Evolutionary conservation across 2,797 vertebrate species (phyloP).

Genomic region (Tachyglossus aculeatus): DNA sequence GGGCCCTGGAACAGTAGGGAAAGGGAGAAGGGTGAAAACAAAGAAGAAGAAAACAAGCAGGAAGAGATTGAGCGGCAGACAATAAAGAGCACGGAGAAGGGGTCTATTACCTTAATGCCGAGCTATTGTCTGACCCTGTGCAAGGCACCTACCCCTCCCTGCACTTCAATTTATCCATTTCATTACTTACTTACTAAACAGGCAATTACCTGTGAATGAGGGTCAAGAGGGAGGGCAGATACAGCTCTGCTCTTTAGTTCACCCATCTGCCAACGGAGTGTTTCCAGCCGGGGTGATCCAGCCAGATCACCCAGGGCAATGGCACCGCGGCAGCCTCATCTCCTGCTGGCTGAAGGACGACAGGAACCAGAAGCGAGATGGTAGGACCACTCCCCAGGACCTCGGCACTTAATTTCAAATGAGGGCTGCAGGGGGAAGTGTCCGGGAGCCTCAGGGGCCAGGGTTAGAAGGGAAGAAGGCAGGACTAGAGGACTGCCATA

Average conservation of each 20-base stretch:
- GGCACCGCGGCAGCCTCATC: no score
- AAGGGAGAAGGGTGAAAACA: neutral
- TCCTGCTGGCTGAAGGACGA: no score
- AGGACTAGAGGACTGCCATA: no score
- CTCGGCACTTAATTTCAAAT: no score
- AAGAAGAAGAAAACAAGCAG: neutral
- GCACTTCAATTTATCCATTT: neutral
- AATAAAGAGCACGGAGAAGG: neutral
- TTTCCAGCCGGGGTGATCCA: neutral
- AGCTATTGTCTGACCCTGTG: neutral
- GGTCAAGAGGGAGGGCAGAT: neutral
- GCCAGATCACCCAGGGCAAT: no score
- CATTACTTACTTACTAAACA: neutral
- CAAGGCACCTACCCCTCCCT: neutral
- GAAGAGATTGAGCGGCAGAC: neutral
- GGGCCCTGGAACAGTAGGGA: neutral
- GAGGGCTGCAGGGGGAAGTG: no score
- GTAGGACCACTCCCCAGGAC: no score
- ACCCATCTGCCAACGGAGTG: neutral
- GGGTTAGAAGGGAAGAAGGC: no score
- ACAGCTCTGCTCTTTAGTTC: neutral
- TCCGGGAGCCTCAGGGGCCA: no score
- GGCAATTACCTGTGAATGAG: neutral
- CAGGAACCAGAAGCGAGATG: no score
- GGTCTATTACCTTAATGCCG: neutral